phyloP scores from a whole-genome alignment of 2,888 invertebrate genomes.

The Perizoma flavofasciatum region DNA sequence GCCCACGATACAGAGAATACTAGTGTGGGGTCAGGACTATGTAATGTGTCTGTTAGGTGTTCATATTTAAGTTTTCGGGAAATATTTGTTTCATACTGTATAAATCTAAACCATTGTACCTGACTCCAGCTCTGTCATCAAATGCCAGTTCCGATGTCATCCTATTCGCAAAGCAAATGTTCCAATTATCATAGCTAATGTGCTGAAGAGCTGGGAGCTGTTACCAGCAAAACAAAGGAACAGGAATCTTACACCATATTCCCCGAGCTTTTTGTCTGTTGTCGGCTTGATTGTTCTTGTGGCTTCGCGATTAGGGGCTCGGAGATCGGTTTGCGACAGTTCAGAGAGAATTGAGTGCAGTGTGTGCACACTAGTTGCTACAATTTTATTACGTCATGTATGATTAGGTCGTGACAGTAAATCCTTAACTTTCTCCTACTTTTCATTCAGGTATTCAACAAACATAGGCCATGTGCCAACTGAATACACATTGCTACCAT shows the following conservation, averaged over 20 bases:
- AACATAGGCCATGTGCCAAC: neutral
- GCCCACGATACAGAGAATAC: too few species aligned
- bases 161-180: conserved; percentile 76
- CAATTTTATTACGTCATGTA: too few species aligned
- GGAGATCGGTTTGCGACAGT: neutral
- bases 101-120: conserved; percentile 3
- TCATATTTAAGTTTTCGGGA: too few species aligned
- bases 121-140: conserved; percentile 17
- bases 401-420: too few species aligned
- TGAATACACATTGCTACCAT: conserved; percentile 7
- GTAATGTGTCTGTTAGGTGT: too few species aligned
- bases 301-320: conserved; percentile 12
- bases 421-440: too few species aligned
- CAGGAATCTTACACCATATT: conserved; percentile 34
- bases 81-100: too few species aligned
- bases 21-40: too few species aligned
- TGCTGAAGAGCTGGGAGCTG: conserved; percentile 58
- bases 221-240: conserved; percentile 47
- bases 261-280: conserved; percentile 35
- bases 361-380: too few species aligned
- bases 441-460: neutral
- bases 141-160: conserved; percentile 54
- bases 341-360: too few species aligned
- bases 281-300: conserved; percentile 39
- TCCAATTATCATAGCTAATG: conserved; percentile 81